Conservation (phyloP, 2,113 vertebrate genomes). For the Noturus placidus region DNA sequence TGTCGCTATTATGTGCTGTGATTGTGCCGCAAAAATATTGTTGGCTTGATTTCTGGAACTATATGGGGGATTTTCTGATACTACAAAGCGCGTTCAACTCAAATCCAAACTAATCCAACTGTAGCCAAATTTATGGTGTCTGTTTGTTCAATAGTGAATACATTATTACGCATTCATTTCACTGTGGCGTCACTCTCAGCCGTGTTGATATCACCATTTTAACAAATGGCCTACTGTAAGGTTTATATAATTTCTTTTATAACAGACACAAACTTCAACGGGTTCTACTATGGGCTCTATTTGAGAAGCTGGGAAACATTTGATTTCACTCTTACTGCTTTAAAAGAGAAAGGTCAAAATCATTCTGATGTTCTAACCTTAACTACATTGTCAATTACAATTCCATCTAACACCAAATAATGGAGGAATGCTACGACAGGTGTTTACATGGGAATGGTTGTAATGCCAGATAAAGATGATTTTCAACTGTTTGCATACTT, state of each 20-base stretch:
- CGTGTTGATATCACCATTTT: not conserved
- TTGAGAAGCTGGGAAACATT: not conserved
- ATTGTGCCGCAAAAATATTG: not conserved
- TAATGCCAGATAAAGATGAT: not conserved
- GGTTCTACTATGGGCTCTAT: not conserved
- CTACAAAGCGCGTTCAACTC: not conserved
- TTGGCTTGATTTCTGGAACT: not conserved
- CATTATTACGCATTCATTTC: not conserved
- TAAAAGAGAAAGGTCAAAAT: not conserved
- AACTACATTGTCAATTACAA: not conserved
- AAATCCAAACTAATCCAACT: not conserved
- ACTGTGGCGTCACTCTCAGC: not conserved
- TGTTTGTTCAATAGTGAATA: not conserved
- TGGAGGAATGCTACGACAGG: not conserved
- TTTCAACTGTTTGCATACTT: not conserved
- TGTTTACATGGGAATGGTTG: not conserved
- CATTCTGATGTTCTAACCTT: not conserved
- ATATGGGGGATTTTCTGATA: not conserved
- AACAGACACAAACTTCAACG: not conserved
- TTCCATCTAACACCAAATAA: not conserved
- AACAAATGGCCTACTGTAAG: not conserved
- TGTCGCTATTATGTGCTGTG: not conserved
- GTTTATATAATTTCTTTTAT: not conserved
- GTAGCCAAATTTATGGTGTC: not conserved
- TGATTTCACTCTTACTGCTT: not conserved